Evolutionary conservation across 2,797 vertebrate species (phyloP).

Genomic region (Phrynocephalus vlangalii): DNA sequence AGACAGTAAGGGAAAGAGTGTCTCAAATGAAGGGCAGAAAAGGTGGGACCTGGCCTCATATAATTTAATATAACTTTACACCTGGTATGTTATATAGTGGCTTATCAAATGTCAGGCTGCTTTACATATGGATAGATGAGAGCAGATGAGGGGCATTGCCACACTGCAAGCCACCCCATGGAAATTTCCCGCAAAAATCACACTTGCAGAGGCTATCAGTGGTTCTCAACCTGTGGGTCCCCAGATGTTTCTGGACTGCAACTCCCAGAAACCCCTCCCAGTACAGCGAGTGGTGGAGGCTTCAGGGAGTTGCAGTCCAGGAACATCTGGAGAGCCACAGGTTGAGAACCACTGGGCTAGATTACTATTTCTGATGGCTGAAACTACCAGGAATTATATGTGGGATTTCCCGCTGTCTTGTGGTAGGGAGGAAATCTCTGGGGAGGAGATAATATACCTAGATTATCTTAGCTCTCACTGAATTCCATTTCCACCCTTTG

Average conservation of each 20-base stretch:
- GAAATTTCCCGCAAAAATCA: background rate
- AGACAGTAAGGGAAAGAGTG: too few species aligned
- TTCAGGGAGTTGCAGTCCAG: too few species aligned
- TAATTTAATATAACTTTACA: conserved; percentile 33
- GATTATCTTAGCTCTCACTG: background rate
- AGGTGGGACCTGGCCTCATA: too few species aligned
- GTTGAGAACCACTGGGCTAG: too few species aligned
- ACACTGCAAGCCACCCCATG: background rate
- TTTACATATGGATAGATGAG: background rate
- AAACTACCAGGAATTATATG: background rate
- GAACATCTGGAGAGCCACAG: too few species aligned
- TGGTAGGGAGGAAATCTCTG: background rate
- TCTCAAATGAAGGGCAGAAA: too few species aligned
- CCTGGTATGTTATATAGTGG: background rate
- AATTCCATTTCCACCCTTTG: background rate
- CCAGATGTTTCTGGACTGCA: too few species aligned
- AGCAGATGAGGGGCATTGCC: background rate
- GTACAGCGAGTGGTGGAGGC: too few species aligned
- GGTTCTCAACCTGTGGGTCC: too few species aligned
- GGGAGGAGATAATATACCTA: background rate
- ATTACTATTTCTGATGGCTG: background rate
- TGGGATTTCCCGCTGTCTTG: background rate
- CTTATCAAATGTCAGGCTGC: background rate
- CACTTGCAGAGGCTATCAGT: background rate
- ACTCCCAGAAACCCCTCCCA: too few species aligned